Conservation (phyloP, 2,113 vertebrate species). For the Esox niger region DNA sequence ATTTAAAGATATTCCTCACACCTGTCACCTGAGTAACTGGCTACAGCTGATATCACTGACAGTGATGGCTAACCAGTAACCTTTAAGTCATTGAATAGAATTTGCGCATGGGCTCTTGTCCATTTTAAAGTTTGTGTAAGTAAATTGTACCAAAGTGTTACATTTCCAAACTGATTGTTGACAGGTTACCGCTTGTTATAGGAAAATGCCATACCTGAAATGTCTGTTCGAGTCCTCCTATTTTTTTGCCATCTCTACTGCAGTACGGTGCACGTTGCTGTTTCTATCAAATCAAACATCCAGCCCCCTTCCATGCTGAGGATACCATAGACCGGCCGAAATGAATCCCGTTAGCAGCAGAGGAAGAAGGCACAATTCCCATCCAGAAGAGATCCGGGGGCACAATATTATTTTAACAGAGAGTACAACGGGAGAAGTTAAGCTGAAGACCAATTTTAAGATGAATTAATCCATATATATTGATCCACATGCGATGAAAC, state of each 20-base stretch:
- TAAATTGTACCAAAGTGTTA: too few relatives aligned
- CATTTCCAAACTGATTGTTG: too few relatives aligned
- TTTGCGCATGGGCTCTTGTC: too few relatives aligned
- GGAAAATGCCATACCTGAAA: conserved; percentile 54
- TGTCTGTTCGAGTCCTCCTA: conserved; percentile 38
- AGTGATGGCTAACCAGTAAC: conserved; percentile 57
- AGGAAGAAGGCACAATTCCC: conserved; percentile 49
- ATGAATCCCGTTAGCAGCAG: conserved; percentile 59
- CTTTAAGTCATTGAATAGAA: neutral
- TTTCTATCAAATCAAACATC: conserved; percentile 59
- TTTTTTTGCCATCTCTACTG: conserved; percentile 63
- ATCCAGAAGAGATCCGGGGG: conserved; percentile 44
- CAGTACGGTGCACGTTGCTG: conserved; percentile 45
- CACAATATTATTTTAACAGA: neutral
- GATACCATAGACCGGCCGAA: conserved; percentile 30
- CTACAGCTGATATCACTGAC: conserved; percentile 15
- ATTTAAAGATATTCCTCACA: conserved; percentile 21
- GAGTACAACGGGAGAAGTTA: neutral
- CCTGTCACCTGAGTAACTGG: conserved; percentile 49
- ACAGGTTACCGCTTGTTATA: neutral
- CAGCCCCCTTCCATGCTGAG: conserved; percentile 60
- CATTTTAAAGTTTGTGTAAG: too few relatives aligned
- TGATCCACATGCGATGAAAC: neutral
- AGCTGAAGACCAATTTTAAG: neutral
- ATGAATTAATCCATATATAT: neutral